Percentiles rank a stretch among this genome's conserved stretches.
Conservation (phyloP, 2,113 vertebrate species). For the Dissostichus mawsoni region DNA sequence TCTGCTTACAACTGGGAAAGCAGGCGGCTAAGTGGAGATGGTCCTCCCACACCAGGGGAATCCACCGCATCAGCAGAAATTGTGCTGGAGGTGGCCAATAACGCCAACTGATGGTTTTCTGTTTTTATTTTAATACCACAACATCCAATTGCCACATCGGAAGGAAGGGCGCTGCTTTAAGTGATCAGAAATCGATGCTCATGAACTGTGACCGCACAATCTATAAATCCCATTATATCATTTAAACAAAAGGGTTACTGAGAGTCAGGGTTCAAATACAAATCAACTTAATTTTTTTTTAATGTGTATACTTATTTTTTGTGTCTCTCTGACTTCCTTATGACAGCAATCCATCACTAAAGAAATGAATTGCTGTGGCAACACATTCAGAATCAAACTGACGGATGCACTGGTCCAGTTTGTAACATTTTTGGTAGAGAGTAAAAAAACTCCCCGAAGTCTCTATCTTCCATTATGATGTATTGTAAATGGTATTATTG, state of each 20-base stretch:
- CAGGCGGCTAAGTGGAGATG: constrained; percentile 59
- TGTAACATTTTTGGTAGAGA: no score
- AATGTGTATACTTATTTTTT: constrained; percentile 1
- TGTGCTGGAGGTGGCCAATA: constrained; percentile 14
- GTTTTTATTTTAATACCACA: constrained; percentile 14
- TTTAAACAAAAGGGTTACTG: constrained; percentile 20
- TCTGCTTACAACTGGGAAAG: constrained; percentile 64
- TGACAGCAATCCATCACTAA: background rate
- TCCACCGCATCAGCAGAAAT: constrained; percentile 62
- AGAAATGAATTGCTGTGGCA: background rate
- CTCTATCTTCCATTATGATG: background rate
- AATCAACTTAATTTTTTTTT: background rate
- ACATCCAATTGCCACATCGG: background rate
- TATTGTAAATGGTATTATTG: background rate
- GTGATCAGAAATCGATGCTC: constrained; percentile 32
- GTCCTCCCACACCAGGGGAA: constrained; percentile 54
- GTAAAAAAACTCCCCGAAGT: no score
- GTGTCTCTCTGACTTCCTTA: constrained; percentile 8
- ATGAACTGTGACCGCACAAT: constrained; percentile 6
- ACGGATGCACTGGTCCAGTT: background rate
- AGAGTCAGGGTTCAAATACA: constrained; percentile 38
- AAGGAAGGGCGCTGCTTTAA: background rate
- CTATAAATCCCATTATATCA: constrained; percentile 19
- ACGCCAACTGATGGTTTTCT: constrained; percentile 11
- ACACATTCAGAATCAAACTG: background rate